Evolutionary conservation across 1,140 invertebrate genomes (phyloP).

Genomic region (Neodiprion fabricii): DNA sequence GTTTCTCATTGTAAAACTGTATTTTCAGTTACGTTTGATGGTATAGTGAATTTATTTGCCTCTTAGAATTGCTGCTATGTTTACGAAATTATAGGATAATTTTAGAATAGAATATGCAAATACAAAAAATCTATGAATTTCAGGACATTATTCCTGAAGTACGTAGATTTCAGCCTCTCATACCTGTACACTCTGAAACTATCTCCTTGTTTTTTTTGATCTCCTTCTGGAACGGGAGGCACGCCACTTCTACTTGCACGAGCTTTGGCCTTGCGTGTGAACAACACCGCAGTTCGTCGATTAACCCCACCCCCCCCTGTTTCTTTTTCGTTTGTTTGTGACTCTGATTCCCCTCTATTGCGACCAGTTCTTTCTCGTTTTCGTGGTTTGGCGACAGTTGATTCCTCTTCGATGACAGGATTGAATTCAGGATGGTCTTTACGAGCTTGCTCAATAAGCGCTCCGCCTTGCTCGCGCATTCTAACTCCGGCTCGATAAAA

Average conservation of each 20-base stretch:
- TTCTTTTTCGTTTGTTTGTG: constrained; percentile 47
- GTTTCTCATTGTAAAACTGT: too few species aligned
- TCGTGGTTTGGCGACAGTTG: constrained; percentile 35
- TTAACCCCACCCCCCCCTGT: constrained; percentile 71
- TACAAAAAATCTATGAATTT: constrained; percentile 20
- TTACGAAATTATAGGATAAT: too few species aligned
- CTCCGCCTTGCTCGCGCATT: constrained; percentile 84
- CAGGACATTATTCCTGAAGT: constrained; percentile 6
- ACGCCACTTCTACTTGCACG: constrained; percentile 59
- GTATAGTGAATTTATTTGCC: too few species aligned
- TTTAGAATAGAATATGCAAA: not conserved
- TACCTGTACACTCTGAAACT: constrained; percentile 67
- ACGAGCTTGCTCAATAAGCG: constrained; percentile 77
- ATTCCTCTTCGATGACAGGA: constrained; percentile 46
- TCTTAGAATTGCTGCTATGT: too few species aligned
- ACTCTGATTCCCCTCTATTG: constrained; percentile 47
- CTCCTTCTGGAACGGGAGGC: constrained; percentile 38
- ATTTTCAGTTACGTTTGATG: too few species aligned
- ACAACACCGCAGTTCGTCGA: constrained; percentile 81
- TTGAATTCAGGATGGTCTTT: constrained; percentile 72
- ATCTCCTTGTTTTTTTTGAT: constrained; percentile 59
- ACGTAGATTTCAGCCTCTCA: constrained; percentile 13
- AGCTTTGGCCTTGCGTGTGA: constrained; percentile 75
- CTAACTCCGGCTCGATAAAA: constrained; percentile 84
- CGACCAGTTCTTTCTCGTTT: constrained; percentile 49